Percentiles rank a stretch among this genome's conserved stretches.
Conservation (phyloP, 2,888 invertebrate genomes). For the Cerceris rybyensis region DNA sequence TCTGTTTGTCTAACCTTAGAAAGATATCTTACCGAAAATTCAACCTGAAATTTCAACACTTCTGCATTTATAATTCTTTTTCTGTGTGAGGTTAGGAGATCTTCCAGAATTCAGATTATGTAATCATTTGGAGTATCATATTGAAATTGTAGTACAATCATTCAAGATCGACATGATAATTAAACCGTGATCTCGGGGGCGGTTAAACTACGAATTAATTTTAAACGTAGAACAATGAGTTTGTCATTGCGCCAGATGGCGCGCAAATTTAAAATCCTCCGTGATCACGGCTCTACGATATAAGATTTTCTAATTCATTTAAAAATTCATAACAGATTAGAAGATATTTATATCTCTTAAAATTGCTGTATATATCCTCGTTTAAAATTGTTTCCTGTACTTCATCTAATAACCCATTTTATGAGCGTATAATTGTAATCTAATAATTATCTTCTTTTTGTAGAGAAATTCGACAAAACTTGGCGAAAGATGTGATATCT, state of each 20-base stretch:
- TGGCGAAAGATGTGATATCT: conserved; percentile 86
- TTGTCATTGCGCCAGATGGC: background rate
- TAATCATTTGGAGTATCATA: background rate
- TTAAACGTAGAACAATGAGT: background rate
- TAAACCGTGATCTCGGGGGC: background rate
- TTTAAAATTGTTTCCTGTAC: background rate
- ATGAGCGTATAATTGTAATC: background rate
- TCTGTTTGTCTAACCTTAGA: background rate
- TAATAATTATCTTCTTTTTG: conserved; percentile 36
- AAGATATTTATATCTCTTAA: too few relatives aligned
- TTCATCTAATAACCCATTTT: background rate
- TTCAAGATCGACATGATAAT: background rate
- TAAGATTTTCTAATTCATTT: too few relatives aligned
- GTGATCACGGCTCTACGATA: too few relatives aligned
- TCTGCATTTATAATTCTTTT: background rate
- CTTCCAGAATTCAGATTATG: conserved; percentile 3
- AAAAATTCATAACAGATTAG: too few relatives aligned
- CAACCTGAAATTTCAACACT: background rate
- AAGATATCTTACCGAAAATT: background rate
- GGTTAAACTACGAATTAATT: too few relatives aligned
- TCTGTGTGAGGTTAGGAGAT: conserved; percentile 51
- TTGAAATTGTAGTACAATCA: background rate
- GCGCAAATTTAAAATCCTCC: conserved; percentile 1
- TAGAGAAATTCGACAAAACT: conserved; percentile 88
- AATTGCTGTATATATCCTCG: too few relatives aligned